Conservation (phyloP, 2,888 invertebrate genomes). For the Liodrosophila aerea region DNA sequence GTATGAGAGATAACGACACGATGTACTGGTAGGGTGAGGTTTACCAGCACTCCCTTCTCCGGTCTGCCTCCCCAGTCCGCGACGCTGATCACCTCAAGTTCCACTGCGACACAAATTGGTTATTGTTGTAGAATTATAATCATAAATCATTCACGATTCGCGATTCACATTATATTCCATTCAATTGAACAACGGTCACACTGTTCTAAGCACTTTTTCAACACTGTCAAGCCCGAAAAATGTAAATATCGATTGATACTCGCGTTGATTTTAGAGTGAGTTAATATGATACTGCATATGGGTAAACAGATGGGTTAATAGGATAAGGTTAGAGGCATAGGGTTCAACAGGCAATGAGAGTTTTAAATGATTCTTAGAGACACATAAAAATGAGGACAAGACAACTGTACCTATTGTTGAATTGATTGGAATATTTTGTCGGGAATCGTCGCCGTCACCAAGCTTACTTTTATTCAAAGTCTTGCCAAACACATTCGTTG, state of each 20-base stretch:
- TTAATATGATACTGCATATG: slow-evolving; percentile 2
- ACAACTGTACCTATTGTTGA: slow-evolving; percentile 82
- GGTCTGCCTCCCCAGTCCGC: slow-evolving; percentile 88
- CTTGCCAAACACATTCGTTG: slow-evolving; percentile 65
- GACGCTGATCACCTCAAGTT: slow-evolving; percentile 84
- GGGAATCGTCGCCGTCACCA: slow-evolving; percentile 82
- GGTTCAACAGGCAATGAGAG: too few species aligned
- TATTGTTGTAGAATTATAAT: slow-evolving; percentile 26
- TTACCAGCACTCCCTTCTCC: slow-evolving; percentile 82
- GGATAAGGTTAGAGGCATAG: slow-evolving; percentile 7
- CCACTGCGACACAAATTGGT: slow-evolving; percentile 40
- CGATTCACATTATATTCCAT: slow-evolving; percentile 70
- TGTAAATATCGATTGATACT: background rate
- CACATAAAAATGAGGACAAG: slow-evolving; percentile 52
- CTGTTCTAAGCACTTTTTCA: slow-evolving; percentile 50
- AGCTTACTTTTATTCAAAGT: slow-evolving; percentile 78
- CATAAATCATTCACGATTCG: slow-evolving; percentile 28
- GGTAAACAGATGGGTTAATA: too few species aligned
- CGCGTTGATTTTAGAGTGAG: slow-evolving; percentile 7
- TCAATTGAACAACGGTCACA: slow-evolving; percentile 77
- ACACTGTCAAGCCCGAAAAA: slow-evolving; percentile 37
- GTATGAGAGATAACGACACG: slow-evolving; percentile 87
- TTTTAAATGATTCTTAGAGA: too few species aligned
- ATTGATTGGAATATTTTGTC: slow-evolving; percentile 82
- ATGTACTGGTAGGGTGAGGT: slow-evolving; percentile 83